Conservation (phyloP, 2,888 invertebrate genomes). For the Oxytorus armatus region DNA sequence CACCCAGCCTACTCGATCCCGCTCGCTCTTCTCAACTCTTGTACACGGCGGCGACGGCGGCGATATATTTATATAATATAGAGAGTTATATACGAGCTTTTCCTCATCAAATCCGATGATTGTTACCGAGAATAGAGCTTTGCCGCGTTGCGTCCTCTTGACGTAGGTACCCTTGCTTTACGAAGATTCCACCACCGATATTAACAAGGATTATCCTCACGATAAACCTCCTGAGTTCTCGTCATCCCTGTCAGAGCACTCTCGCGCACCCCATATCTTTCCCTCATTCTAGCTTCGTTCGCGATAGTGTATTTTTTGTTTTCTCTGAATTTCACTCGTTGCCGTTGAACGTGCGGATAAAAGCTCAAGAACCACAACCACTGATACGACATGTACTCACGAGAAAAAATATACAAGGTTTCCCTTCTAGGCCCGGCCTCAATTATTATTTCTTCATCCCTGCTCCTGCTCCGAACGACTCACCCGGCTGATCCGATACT, state of each 20-base stretch:
- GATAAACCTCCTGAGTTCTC: slow-evolving; percentile 61
- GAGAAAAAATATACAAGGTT: slow-evolving; percentile 42
- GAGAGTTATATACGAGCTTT: no score
- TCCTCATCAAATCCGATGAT: slow-evolving; percentile 40
- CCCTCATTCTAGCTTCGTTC: slow-evolving; percentile 1
- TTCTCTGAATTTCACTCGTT: slow-evolving; percentile 19
- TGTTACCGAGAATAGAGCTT: slow-evolving; percentile 37
- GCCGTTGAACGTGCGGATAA: slow-evolving; percentile 5
- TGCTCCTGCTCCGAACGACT: background rate
- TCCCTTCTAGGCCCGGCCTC: slow-evolving; percentile 40
- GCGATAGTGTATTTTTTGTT: background rate
- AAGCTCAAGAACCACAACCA: slow-evolving; percentile 1
- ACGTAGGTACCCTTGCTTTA: slow-evolving; percentile 44
- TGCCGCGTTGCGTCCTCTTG: slow-evolving; percentile 38
- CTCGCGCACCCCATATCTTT: slow-evolving; percentile 22
- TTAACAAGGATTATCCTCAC: slow-evolving; percentile 69
- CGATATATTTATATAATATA: no score
- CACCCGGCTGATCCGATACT: slow-evolving; percentile 9
- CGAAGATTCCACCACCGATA: slow-evolving; percentile 59
- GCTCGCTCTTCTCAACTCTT: no score
- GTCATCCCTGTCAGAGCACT: slow-evolving; percentile 32
- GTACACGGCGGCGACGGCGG: no score
- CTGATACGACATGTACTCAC: background rate
- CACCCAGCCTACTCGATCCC: no score
- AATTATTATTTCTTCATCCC: slow-evolving; percentile 31